Conservation (phyloP, 2,888 invertebrate species). For the Criorhina ranunculi region DNA sequence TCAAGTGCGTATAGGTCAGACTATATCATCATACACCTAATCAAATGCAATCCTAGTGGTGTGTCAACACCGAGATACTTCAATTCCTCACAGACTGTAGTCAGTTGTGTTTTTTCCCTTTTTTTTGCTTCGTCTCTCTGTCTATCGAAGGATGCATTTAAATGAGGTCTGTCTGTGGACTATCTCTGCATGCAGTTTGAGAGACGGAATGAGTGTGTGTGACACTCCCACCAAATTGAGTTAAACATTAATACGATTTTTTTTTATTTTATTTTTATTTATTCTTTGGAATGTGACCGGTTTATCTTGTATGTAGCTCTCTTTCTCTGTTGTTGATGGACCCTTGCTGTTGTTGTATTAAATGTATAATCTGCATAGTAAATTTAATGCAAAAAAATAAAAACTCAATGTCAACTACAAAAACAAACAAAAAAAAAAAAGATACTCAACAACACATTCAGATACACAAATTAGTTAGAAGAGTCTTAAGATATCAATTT, state of each 20-base stretch:
- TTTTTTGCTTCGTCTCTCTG: slow-evolving; percentile 6
- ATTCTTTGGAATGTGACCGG: slow-evolving; percentile 60
- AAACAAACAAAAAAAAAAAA: background rate
- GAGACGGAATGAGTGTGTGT: slow-evolving; percentile 32
- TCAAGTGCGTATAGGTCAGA: slow-evolving; percentile 41
- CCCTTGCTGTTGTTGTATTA: slow-evolving; percentile 26
- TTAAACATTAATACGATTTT: slow-evolving; percentile 41
- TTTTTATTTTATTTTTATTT: slow-evolving; percentile 18
- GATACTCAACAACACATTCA: slow-evolving; percentile 10
- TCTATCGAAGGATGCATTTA: slow-evolving; percentile 58
- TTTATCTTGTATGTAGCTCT: slow-evolving; percentile 54
- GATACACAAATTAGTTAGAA: slow-evolving; percentile 31
- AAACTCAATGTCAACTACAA: slow-evolving; percentile 26
- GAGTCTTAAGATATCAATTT: slow-evolving; percentile 19
- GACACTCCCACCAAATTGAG: slow-evolving; percentile 66
- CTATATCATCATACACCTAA: slow-evolving; percentile 30
- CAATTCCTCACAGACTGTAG: slow-evolving; percentile 17
- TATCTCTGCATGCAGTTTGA: slow-evolving; percentile 34
- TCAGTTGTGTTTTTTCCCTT: background rate
- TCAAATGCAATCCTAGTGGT: slow-evolving; percentile 53
- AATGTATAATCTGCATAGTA: slow-evolving; percentile 57
- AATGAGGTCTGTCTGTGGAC: slow-evolving; percentile 28
- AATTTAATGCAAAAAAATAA: slow-evolving; percentile 45
- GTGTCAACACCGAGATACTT: slow-evolving; percentile 50
- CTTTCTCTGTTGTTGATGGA: slow-evolving; percentile 13